Evolutionary conservation across 2,888 invertebrate genomes (phyloP), one percentile per base, ranked within the genome.

Genomic region (Dryobota labecula): DNA sequence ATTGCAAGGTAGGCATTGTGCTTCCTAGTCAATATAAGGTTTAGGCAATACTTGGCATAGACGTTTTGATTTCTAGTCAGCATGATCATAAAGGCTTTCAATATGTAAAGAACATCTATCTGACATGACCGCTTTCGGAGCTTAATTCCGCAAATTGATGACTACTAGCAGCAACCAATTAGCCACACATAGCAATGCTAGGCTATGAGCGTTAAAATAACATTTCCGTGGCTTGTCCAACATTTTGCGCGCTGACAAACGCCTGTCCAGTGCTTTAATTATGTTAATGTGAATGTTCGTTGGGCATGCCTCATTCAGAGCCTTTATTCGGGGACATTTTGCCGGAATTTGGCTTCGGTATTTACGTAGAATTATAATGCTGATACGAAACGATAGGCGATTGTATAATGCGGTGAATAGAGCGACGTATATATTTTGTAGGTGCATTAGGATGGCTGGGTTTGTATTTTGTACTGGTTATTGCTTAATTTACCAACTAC

Each of bases 261-360:
- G 76, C 33, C 38, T 63, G 77, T 63, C 73, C 58, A 41, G 9
- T 18, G 33, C 70, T 70, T 77, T 78, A 78, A 79, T 82, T 79
- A 79, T 78, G 79, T 11, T 72, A 82, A 82, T 78, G 63, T 33
- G 43, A 38, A 66, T 43, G 63, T 47, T 64, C 72, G 61, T 20
- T 51, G 38, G 15, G 47, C 38, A 58, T 54, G 36, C 15, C 11
- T 30, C 43, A 82, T 78, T 67, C 79, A 64, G 15, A 43, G 43
- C 53, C 27, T 66, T 60, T 63, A 62, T 67, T 60, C 47, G 45
- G 36, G 45, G 27, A 71, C 43, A 56, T 67, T 78, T 60, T 63
- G 27, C 15, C 13, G 47, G 66, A 54, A 63, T 82, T 82, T 27
- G 20, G 56, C 41, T 49, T 47, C 41, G 15, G 38, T 57, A 65